A percentile compares a stretch with the other conserved stretches of the same genome.
phyloP scores from a whole-genome alignment of 92 coral and sea anemone genomes.

The Parazoanthus darwini region DNA sequence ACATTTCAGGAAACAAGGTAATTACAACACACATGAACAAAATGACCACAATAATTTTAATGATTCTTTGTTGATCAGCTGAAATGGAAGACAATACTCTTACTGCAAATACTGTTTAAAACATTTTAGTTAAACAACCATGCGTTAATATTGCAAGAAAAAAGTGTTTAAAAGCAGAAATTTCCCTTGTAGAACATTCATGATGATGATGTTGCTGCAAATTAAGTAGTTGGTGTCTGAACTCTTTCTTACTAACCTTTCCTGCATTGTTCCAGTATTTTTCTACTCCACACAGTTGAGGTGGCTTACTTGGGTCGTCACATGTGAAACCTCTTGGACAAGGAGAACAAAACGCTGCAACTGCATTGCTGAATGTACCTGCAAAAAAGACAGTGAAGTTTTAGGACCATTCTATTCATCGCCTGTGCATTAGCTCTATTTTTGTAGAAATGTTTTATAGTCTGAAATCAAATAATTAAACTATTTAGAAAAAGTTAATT shows the following conservation, averaged over 20 bases:
- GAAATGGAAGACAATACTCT: background rate
- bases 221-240: too few species aligned
- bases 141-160: too few species aligned
- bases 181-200: too few species aligned
- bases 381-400: background rate
- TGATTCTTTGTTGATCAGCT: background rate
- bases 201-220: too few species aligned
- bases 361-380: conserved; percentile 70
- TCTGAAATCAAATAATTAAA: too few species aligned
- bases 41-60: too few species aligned
- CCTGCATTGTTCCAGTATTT: conserved; percentile 94
- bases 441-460: background rate
- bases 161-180: too few species aligned
- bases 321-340: conserved; percentile 91
- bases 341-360: conserved; percentile 84
- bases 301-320: conserved; percentile 84
- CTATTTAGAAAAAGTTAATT: too few species aligned
- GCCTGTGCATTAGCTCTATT: background rate
- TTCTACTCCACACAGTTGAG: conserved; percentile 67
- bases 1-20: too few species aligned
- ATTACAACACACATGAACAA: too few species aligned
- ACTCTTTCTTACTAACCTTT: conserved; percentile 56
- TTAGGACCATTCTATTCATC: background rate
- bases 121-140: too few species aligned
- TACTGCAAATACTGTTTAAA: too few species aligned